phyloP scores from a whole-genome alignment of 2,113 vertebrate species.

The Austrofundulus limnaeus region DNA sequence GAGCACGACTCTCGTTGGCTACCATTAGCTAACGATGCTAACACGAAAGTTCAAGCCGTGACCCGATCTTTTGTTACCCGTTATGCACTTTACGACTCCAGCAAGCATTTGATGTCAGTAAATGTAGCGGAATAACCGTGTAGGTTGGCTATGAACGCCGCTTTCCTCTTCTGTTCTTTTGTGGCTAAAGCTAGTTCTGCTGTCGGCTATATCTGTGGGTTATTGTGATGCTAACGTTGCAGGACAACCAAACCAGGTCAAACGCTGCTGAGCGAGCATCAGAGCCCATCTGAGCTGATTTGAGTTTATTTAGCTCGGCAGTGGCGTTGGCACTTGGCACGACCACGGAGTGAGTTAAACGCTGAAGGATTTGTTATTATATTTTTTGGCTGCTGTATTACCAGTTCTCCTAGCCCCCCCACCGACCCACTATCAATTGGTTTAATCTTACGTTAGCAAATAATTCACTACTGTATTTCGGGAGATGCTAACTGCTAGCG shows the following conservation, averaged over 20 bases:
- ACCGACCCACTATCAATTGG: slow-evolving; percentile 12
- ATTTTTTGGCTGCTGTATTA: too few relatives aligned
- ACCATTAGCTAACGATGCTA: slow-evolving; percentile 49
- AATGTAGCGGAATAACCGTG: fast-evolving
- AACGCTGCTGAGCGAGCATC: slow-evolving; percentile 30
- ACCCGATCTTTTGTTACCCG: not conserved
- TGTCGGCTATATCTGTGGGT: slow-evolving; percentile 53
- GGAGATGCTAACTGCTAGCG: not conserved
- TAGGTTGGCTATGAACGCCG: not conserved
- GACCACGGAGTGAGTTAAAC: not conserved
- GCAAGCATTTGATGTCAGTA: fast-evolving
- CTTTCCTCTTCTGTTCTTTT: slow-evolving; percentile 18
- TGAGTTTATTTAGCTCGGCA: slow-evolving; percentile 23
- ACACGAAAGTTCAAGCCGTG: slow-evolving; percentile 27
- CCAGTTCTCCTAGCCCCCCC: not conserved
- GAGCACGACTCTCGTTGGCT: slow-evolving; percentile 50
- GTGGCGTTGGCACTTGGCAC: not conserved
- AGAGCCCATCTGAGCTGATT: slow-evolving; percentile 22
- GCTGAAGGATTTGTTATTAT: not conserved
- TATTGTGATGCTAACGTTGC: slow-evolving; percentile 76
- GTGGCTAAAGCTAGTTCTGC: slow-evolving; percentile 53
- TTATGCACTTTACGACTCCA: fast-evolving
- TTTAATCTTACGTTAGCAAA: slow-evolving; percentile 12
- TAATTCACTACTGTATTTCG: slow-evolving; percentile 1
- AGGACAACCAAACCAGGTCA: slow-evolving; percentile 67